Conservation (phyloP, 2,888 invertebrate species). For the Eudemis profundana region DNA sequence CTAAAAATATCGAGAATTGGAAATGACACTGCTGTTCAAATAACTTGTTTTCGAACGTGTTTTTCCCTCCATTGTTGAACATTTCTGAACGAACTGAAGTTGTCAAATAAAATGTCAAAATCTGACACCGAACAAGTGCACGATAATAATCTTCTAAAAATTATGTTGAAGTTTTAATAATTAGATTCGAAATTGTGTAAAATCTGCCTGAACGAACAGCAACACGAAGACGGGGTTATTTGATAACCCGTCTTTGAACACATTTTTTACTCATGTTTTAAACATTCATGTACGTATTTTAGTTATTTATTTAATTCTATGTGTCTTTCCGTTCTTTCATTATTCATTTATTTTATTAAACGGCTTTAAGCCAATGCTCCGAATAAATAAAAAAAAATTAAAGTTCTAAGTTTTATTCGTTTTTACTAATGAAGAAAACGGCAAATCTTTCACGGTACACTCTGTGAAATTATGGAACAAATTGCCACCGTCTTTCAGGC, state of each 20-base stretch:
- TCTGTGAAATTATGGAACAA: too few relatives aligned
- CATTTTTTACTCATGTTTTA: conserved; percentile 34
- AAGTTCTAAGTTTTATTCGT: too few relatives aligned
- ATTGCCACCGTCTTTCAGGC: too few relatives aligned
- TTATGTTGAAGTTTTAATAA: background rate
- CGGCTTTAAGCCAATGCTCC: too few relatives aligned
- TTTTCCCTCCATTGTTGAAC: background rate
- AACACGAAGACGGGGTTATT: conserved; percentile 5
- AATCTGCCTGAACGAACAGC: conserved; percentile 31
- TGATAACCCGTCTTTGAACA: conserved; percentile 18
- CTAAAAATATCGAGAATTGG: too few relatives aligned
- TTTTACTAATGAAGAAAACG: too few relatives aligned
- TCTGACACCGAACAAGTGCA: background rate
- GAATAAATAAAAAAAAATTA: too few relatives aligned
- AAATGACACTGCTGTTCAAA: too few relatives aligned
- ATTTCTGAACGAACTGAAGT: conserved; percentile 9
- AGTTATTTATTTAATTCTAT: background rate
- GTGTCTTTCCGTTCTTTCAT: background rate
- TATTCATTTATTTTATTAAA: background rate
- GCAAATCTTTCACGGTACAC: too few relatives aligned
- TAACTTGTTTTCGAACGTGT: background rate
- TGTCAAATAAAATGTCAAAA: conserved; percentile 20
- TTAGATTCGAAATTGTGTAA: conserved; percentile 33
- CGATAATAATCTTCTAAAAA: background rate
- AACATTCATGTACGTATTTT: conserved; percentile 22